phyloP scores from a whole-genome alignment of 2,113 vertebrate species.

The Eulacestoma nigropectus region DNA sequence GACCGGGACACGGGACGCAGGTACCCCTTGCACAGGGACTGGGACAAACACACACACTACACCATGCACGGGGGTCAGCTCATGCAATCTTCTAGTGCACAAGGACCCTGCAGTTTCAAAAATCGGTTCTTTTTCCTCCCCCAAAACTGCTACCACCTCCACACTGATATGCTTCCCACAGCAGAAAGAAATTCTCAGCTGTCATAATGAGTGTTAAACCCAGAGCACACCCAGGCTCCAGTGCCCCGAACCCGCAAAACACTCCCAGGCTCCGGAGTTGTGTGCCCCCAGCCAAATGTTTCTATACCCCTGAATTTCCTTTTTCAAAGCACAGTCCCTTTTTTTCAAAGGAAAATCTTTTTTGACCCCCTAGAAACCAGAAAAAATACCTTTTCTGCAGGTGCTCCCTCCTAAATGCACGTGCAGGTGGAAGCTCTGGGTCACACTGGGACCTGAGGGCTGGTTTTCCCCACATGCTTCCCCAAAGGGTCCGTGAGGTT shows the following conservation, averaged over 20 bases:
- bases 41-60: neutral
- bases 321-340: neutral
- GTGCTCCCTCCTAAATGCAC: neutral
- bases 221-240: neutral
- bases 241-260: neutral
- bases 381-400: neutral
- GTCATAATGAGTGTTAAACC: accelerated
- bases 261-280: neutral
- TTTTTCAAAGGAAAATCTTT: neutral
- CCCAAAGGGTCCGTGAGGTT: accelerated
- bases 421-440: accelerated
- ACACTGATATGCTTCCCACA: neutral
- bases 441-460: accelerated
- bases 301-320: neutral
- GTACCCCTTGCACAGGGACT: too few species aligned
- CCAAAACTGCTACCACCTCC: neutral
- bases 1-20: neutral
- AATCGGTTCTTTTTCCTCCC: neutral
- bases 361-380: neutral
- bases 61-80: too few species aligned
- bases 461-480: accelerated
- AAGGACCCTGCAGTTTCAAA: neutral
- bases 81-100: neutral
- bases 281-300: neutral
- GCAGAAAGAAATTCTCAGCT: neutral